phyloP scores from a whole-genome alignment of 2,888 invertebrate species.

The Habroteleia sp. region DNA sequence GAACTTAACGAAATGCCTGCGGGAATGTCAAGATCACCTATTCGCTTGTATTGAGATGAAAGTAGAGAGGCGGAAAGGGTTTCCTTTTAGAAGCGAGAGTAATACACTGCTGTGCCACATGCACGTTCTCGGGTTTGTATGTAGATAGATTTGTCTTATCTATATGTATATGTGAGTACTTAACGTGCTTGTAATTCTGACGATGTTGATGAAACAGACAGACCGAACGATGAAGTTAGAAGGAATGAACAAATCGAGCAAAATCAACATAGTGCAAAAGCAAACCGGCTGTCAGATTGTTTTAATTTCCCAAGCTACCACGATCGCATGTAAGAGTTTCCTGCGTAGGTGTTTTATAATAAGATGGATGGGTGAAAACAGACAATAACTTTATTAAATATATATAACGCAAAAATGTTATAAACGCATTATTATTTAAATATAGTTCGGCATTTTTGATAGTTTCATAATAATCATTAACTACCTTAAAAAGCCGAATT shows the following conservation, averaged over 20 bases:
- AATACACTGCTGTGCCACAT: slow-evolving; percentile 49
- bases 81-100: slow-evolving; percentile 50
- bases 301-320: slow-evolving; percentile 78
- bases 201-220: slow-evolving; percentile 37
- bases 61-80: slow-evolving; percentile 50
- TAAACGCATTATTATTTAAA: too few species aligned
- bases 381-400: too few species aligned
- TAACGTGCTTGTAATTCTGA: slow-evolving; percentile 39
- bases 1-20: slow-evolving; percentile 63
- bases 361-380: slow-evolving; percentile 42
- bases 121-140: slow-evolving; percentile 46
- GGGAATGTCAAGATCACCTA: slow-evolving; percentile 61
- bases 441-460: too few species aligned
- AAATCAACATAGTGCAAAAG: slow-evolving; percentile 73
- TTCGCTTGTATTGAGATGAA: slow-evolving; percentile 59
- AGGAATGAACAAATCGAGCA: slow-evolving; percentile 65
- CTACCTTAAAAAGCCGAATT: too few species aligned
- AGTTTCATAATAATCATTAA: too few species aligned
- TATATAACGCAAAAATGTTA: too few species aligned
- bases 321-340: slow-evolving; percentile 64
- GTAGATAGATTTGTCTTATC: slow-evolving; percentile 46
- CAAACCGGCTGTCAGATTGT: slow-evolving; percentile 76
- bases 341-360: not conserved
- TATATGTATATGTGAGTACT: slow-evolving; percentile 9
- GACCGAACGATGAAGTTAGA: slow-evolving; percentile 5